A percentile compares a stretch with the other conserved stretches of the same genome.
Conservation (phyloP, 2,888 invertebrate genomes). For the Nipponacmea schrenckii region DNA sequence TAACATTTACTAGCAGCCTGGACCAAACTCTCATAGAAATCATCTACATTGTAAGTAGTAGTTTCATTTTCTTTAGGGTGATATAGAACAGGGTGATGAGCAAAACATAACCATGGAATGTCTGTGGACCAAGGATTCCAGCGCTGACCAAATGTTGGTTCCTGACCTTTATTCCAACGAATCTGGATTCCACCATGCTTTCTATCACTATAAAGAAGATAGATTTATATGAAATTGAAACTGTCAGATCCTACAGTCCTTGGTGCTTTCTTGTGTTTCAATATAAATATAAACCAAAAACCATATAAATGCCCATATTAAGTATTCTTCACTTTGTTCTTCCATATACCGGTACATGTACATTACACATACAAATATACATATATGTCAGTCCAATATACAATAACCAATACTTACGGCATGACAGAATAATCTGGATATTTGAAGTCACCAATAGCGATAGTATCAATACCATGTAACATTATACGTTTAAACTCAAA, state of each 20-base stretch:
- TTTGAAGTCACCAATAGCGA: constrained; percentile 81
- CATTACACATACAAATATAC: no score
- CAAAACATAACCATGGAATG: constrained; percentile 82
- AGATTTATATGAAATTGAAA: no score
- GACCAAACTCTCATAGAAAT: constrained; percentile 65
- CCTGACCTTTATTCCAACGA: constrained; percentile 81
- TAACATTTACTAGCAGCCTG: constrained; percentile 49
- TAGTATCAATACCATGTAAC: constrained; percentile 77
- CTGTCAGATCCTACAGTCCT: no score
- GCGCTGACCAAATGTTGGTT: constrained; percentile 72
- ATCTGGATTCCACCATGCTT: constrained; percentile 79
- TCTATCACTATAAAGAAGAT: constrained; percentile 73
- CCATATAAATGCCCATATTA: no score
- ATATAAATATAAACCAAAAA: no score
- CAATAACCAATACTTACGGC: constrained; percentile 77
- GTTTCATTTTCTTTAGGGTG: constrained; percentile 64
- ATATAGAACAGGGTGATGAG: constrained; percentile 78
- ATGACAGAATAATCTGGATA: constrained; percentile 84
- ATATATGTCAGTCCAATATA: no score
- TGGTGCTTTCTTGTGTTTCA: no score
- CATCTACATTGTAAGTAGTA: constrained; percentile 67
- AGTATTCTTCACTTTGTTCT: no score
- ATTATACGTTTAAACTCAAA: constrained; percentile 78
- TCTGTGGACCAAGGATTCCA: constrained; percentile 88
- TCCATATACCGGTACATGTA: no score